A percentile compares a stretch with the other conserved stretches of the same genome.
Evolutionary conservation across 2,888 invertebrate species (phyloP).

Genomic region (Euplagia quadripunctaria): DNA sequence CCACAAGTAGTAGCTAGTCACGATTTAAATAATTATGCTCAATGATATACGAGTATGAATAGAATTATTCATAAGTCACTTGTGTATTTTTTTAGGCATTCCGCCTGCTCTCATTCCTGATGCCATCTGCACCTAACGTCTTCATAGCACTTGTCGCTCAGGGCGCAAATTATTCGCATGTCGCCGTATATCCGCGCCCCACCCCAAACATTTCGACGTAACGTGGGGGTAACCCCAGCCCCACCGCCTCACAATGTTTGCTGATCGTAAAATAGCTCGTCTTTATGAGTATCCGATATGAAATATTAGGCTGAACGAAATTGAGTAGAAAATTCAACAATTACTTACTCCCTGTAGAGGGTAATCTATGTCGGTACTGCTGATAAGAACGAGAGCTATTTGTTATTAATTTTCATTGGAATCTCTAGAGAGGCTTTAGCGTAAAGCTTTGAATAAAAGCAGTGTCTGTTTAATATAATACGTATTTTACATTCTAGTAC

Average conservation of each 20-base stretch:
- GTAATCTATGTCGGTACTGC: background rate
- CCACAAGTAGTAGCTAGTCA: background rate
- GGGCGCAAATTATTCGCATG: constrained; percentile 17
- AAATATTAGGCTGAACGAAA: constrained; percentile 14
- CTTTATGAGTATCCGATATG: constrained; percentile 11
- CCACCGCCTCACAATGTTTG: constrained; percentile 6
- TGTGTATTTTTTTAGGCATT: background rate
- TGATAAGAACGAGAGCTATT: constrained; percentile 2
- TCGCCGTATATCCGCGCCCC: constrained; percentile 10
- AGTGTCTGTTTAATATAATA: background rate
- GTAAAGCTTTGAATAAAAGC: background rate
- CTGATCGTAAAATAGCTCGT: constrained; percentile 11
- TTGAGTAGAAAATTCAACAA: constrained; percentile 21
- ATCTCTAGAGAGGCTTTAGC: background rate
- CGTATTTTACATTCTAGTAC: background rate
- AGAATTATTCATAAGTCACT: background rate
- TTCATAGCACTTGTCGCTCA: constrained; percentile 13
- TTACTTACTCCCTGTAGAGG: constrained; percentile 9
- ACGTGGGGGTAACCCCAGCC: too few relatives aligned
- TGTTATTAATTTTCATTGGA: constrained; percentile 18
- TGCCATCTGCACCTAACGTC: constrained; percentile 1
- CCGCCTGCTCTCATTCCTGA: background rate
- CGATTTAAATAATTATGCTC: background rate
- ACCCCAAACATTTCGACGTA: background rate
- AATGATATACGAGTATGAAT: background rate